These are phyloP conservation scores for Empidonax alnorum DNA, from an alignment of 2,113 vertebrate genomes.

Conservation along the genomic window DNA sequence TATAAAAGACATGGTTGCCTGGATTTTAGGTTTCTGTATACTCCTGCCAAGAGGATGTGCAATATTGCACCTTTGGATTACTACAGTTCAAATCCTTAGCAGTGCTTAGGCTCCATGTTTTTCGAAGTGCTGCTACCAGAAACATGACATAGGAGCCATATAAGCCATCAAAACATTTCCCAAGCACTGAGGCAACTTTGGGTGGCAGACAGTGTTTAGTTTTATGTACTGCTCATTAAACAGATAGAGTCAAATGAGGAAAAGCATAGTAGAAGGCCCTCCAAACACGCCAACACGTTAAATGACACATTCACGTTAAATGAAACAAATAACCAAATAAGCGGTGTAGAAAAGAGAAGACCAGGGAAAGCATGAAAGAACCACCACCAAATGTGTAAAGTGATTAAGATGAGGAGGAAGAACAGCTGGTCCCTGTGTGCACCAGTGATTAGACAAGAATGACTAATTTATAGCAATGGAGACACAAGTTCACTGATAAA, in stretches of 20 bases:
- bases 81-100: neutral
- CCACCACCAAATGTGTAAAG: neutral
- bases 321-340: slow-evolving; percentile 18
- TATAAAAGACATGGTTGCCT: accelerated
- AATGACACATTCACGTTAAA: neutral
- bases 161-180: neutral
- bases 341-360: neutral
- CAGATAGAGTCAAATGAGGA: neutral
- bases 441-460: neutral
- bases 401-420: neutral
- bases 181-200: neutral
- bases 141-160: accelerated
- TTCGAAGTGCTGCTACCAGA: neutral
- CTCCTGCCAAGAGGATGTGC: too few species aligned
- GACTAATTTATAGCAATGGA: neutral
- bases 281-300: neutral
- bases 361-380: neutral
- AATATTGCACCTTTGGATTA: neutral
- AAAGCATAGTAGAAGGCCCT: neutral
- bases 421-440: neutral
- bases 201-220: neutral
- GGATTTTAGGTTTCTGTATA: neutral
- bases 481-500: neutral
- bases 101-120: neutral
- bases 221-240: neutral